Evolutionary conservation across 2,797 vertebrate species (phyloP).

Genomic region (Phalloptychus januarius): DNA sequence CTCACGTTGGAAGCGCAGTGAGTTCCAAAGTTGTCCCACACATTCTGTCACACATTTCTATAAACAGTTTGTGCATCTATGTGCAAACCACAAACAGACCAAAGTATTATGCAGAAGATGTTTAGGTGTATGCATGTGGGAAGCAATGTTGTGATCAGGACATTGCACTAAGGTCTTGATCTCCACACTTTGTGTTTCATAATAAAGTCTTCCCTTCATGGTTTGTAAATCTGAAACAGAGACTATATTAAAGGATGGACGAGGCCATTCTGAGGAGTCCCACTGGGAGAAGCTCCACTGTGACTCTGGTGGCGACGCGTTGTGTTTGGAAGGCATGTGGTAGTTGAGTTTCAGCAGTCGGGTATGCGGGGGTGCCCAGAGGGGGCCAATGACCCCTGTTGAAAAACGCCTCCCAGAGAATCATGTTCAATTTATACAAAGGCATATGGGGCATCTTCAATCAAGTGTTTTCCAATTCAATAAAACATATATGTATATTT

Average conservation of each 20-base stretch:
- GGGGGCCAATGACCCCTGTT: no score
- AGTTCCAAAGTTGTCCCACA: neutral
- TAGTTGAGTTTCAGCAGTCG: neutral
- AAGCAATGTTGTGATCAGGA: neutral
- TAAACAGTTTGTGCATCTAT: neutral
- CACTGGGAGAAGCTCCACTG: neutral
- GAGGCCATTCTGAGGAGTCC: neutral
- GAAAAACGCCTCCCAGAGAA: no score
- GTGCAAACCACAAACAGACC: conserved; percentile 1
- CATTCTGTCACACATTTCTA: neutral
- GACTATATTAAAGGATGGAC: neutral
- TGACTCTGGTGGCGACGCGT: no score
- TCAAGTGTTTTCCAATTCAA: no score
- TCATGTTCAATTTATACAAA: no score
- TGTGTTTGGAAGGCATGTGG: neutral
- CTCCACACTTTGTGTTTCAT: neutral
- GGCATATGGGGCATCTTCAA: no score
- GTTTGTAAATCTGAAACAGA: neutral
- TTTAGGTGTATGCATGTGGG: neutral
- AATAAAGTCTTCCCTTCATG: neutral
- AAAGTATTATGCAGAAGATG: neutral
- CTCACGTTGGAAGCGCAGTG: neutral
- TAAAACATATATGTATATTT: neutral
- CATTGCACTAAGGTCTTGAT: neutral
- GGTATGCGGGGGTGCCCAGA: neutral